Evolutionary conservation across 1,140 invertebrate genomes (phyloP).

Genomic region (Bombus impatiens): DNA sequence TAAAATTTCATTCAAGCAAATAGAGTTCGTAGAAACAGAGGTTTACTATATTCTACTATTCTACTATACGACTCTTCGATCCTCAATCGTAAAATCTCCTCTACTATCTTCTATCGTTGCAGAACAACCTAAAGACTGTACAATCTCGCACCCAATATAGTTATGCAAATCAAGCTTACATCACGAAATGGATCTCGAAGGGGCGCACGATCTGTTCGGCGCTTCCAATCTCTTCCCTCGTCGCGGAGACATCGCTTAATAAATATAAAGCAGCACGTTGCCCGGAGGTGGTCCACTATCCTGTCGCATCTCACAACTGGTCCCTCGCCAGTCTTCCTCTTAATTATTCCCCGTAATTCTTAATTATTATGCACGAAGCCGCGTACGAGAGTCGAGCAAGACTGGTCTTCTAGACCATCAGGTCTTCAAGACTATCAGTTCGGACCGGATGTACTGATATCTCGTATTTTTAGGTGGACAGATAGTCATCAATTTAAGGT

Average conservation of each 20-base stretch:
- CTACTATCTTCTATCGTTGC: background rate
- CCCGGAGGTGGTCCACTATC: constrained; percentile 27
- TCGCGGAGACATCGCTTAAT: constrained; percentile 27
- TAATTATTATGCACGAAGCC: constrained; percentile 42
- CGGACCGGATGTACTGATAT: constrained; percentile 38
- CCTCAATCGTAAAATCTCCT: background rate
- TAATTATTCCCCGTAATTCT: constrained; percentile 47
- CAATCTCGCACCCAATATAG: background rate
- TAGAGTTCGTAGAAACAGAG: background rate
- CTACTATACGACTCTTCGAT: background rate
- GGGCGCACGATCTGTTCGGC: background rate
- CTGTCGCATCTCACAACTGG: background rate
- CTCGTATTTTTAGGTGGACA: constrained; percentile 38
- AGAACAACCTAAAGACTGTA: no score
- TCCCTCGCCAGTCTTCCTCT: background rate
- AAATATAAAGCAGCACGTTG: constrained; percentile 32
- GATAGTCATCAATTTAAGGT: constrained; percentile 66
- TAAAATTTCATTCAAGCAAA: background rate
- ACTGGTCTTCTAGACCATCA: background rate
- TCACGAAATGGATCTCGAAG: background rate
- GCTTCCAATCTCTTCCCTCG: background rate
- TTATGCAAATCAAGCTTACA: constrained; percentile 6
- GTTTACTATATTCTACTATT: background rate
- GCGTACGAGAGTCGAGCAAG: background rate
- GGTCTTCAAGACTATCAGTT: background rate